A percentile compares a stretch with the other conserved stretches of the same genome.
phyloP scores from a whole-genome alignment of 2,888 invertebrate species.

The Sinodicranocentrus sp. region DNA sequence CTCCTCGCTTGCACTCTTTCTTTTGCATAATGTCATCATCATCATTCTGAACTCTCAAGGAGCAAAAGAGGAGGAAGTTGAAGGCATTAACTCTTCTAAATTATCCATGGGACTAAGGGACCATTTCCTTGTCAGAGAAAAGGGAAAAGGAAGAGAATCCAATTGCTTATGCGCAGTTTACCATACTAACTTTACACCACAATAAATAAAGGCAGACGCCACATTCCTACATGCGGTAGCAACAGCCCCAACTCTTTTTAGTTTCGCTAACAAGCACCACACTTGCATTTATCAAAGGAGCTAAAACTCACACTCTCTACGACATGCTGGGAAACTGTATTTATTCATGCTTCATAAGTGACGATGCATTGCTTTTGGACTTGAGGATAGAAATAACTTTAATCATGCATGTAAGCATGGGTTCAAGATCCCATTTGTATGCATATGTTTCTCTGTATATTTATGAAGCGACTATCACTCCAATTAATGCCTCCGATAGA shows the following conservation, averaged over 20 bases:
- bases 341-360: too few species aligned
- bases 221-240: background rate
- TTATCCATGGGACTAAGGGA: conserved; percentile 69
- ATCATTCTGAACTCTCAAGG: conserved; percentile 31
- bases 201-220: conserved; percentile 49
- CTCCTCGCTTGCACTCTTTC: conserved; percentile 29
- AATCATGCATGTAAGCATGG: conserved; percentile 64
- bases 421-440: conserved; percentile 56
- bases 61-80: conserved; percentile 59
- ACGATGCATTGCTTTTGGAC: too few species aligned
- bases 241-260: conserved; percentile 8
- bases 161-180: conserved; percentile 67
- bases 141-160: conserved; percentile 65
- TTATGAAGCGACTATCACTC: too few species aligned
- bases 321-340: too few species aligned
- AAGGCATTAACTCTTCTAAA: conserved; percentile 68
- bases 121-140: conserved; percentile 69
- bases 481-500: too few species aligned
- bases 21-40: conserved; percentile 63
- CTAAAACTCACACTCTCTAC: conserved; percentile 17
- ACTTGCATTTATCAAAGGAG: conserved; percentile 48
- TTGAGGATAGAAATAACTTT: conserved; percentile 49
- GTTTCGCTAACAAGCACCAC: conserved; percentile 53
- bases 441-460: conserved; percentile 29
- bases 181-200: conserved; percentile 29